These are phyloP conservation scores for Dinocampus coccinellae DNA, from an alignment of 2,888 invertebrate genomes.

Conservation along the genomic window DNA sequence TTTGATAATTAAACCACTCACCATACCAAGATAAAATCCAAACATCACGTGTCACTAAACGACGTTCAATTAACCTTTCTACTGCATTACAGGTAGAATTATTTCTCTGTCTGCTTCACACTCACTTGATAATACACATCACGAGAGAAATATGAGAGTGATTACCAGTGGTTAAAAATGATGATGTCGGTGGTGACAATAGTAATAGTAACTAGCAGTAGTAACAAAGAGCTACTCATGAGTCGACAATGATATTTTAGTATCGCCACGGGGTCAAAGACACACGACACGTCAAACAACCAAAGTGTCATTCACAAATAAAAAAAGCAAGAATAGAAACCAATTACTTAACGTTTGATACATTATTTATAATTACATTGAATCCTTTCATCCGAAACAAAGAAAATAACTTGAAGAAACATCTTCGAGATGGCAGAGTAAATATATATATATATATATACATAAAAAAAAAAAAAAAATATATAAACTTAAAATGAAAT, in stretches of 20 bases:
- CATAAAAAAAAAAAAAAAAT: background rate
- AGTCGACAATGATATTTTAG: constrained; percentile 14
- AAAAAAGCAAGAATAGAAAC: background rate
- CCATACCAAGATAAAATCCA: background rate
- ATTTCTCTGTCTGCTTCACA: background rate
- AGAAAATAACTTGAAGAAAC: background rate
- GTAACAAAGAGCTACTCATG: constrained; percentile 2
- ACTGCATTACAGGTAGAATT: constrained; percentile 11
- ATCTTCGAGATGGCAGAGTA: background rate
- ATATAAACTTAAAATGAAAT: background rate
- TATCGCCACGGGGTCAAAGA: background rate
- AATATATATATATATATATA: background rate
- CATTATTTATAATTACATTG: background rate
- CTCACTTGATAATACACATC: no score
- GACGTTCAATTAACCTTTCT: constrained; percentile 36
- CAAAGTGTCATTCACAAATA: background rate
- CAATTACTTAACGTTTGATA: constrained; percentile 7
- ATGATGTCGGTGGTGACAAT: background rate
- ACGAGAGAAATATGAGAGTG: no score
- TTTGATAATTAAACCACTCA: constrained; percentile 31
- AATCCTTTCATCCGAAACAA: background rate
- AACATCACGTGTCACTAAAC: constrained; percentile 26
- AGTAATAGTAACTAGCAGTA: background rate
- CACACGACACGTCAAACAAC: background rate
- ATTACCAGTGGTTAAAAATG: background rate